Evolutionary conservation across 2,113 vertebrate genomes (phyloP).

Genomic region (Phaethornis superciliosus): DNA sequence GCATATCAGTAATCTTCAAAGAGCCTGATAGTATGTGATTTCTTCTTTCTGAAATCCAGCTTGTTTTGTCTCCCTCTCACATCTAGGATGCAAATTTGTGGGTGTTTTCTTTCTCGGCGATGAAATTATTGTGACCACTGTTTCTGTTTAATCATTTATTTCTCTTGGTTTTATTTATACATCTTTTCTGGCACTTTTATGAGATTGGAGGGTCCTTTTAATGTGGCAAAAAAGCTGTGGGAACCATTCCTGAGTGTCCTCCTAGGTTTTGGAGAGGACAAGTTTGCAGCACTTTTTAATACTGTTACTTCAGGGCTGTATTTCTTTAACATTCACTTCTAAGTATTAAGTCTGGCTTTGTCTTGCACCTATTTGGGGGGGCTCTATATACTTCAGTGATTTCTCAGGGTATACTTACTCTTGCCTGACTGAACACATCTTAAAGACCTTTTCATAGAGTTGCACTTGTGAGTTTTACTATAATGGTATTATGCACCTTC

Average conservation of each 20-base stretch:
- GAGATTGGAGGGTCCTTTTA: neutral
- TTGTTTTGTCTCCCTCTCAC: neutral
- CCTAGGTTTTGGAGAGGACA: neutral
- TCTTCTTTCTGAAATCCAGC: neutral
- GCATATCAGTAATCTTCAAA: neutral
- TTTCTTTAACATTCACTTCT: constrained; percentile 14
- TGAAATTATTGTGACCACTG: neutral
- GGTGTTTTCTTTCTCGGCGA: neutral
- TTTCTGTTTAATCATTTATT: neutral
- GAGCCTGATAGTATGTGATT: neutral
- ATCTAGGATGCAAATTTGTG: neutral
- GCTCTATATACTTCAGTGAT: neutral
- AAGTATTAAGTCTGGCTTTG: constrained; percentile 1
- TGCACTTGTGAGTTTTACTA: neutral
- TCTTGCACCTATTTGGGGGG: neutral
- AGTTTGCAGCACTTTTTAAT: neutral
- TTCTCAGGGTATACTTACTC: constrained; percentile 18
- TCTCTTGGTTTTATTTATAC: neutral
- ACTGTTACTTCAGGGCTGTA: neutral
- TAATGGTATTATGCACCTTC: neutral
- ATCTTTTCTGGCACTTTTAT: neutral
- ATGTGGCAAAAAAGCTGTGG: neutral
- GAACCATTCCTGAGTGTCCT: neutral
- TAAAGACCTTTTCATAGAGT: neutral
- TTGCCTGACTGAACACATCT: constrained; percentile 6